Evolutionary conservation across 1,140 invertebrate species (phyloP).

Genomic region (Dreissena rostriformis): DNA sequence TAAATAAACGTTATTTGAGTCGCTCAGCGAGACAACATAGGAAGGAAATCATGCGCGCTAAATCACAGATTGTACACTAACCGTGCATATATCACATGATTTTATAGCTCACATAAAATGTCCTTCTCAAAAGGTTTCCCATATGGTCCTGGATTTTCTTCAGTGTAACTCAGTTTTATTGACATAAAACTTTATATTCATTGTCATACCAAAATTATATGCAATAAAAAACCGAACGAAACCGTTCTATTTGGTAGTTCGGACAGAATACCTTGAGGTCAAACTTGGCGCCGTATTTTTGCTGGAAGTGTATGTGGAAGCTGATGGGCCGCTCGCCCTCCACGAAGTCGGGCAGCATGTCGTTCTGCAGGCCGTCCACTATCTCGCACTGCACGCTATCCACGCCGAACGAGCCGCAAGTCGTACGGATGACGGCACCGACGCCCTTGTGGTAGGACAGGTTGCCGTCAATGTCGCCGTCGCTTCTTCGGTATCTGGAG

Average conservation of each 20-base stretch:
- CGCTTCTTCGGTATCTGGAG: constrained; percentile 32
- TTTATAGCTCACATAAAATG: too few species aligned
- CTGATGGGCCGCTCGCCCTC: constrained; percentile 40
- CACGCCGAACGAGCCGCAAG: constrained; percentile 11
- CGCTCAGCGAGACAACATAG: too few species aligned
- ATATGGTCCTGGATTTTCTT: too few species aligned
- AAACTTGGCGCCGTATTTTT: constrained; percentile 29
- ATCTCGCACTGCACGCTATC: constrained; percentile 41
- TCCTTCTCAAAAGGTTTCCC: not conserved
- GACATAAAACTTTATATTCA: too few species aligned
- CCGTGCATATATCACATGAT: too few species aligned
- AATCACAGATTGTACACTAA: too few species aligned
- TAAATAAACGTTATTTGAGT: too few species aligned
- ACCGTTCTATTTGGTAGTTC: too few species aligned
- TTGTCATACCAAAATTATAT: too few species aligned
- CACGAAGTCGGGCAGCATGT: constrained; percentile 45
- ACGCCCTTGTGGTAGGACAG: constrained; percentile 43
- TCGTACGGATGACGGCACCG: constrained; percentile 29
- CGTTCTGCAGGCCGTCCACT: constrained; percentile 22
- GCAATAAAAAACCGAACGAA: too few species aligned
- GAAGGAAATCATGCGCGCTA: too few species aligned
- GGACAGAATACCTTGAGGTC: constrained; percentile 4
- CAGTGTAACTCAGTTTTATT: too few species aligned
- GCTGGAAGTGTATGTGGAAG: constrained; percentile 45
- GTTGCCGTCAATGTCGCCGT: constrained; percentile 47